These are phyloP conservation scores for Trididemnum clinides DNA, from an alignment of 23 tunicate species.

Conservation along the genomic window DNA sequence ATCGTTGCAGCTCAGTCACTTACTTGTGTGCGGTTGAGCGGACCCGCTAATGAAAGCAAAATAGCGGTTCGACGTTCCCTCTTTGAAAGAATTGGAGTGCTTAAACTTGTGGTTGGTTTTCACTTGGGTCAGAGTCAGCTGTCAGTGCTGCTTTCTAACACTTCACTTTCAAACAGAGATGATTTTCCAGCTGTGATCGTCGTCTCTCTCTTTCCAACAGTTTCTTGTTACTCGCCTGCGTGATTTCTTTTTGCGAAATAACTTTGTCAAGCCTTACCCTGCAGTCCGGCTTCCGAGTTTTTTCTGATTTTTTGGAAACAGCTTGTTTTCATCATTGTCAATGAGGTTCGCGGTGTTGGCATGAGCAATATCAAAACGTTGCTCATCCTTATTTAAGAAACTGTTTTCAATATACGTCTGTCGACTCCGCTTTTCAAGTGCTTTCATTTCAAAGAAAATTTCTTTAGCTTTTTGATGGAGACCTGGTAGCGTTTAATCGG, in stretches of 20 bases:
- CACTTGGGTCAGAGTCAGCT: neutral
- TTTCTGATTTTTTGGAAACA: neutral
- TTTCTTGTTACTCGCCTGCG: neutral
- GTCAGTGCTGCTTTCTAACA: neutral
- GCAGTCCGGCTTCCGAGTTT: neutral
- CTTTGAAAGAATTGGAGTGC: neutral
- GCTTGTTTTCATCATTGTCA: neutral
- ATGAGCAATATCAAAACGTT: neutral
- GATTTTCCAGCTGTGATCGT: neutral
- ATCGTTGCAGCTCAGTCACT: neutral
- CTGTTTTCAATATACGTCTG: no score
- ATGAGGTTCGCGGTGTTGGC: neutral
- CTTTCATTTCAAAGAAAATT: neutral
- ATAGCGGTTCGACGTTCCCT: neutral
- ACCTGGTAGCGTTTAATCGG: neutral
- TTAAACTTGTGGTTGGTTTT: neutral
- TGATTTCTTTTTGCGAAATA: neutral
- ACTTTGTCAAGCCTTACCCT: neutral
- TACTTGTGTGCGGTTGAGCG: neutral
- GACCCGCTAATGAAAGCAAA: neutral
- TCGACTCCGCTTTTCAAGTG: neutral
- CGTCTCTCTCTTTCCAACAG: neutral
- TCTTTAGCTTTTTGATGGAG: neutral
- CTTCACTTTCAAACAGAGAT: neutral
- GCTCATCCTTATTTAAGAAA: no score